phyloP scores from a whole-genome alignment of 2,113 vertebrate species.

The Papio anubis region DNA sequence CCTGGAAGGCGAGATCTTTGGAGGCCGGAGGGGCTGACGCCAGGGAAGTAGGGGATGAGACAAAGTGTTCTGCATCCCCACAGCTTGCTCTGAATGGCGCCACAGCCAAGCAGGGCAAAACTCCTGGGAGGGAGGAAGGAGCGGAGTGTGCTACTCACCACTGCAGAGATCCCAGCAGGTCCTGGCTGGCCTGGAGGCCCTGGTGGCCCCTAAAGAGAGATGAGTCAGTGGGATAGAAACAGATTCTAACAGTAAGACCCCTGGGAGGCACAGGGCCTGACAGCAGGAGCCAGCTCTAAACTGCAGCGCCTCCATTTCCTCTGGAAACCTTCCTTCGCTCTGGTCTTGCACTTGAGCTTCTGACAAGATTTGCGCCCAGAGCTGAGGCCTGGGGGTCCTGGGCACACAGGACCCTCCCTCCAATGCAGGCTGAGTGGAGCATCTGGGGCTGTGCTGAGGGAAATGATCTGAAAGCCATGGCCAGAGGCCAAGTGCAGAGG shows the following conservation, averaged over 20 bases:
- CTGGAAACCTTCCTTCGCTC: not conserved
- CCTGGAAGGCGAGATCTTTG: not conserved
- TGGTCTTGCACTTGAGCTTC: not conserved
- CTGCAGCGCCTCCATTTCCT: not conserved
- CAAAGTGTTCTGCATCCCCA: not conserved
- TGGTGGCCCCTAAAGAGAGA: constrained; percentile 86
- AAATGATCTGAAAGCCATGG: not conserved
- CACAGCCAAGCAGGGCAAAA: not conserved
- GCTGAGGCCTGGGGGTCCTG: not conserved
- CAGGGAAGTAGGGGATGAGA: not conserved
- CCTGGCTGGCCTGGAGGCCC: constrained; percentile 92
- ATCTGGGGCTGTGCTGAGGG: not conserved
- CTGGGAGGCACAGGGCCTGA: not conserved
- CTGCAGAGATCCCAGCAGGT: constrained; percentile 88
- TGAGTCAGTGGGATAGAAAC: not conserved
- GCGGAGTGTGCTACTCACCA: constrained; percentile 84
- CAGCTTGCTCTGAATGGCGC: not conserved
- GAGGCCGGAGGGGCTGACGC: not conserved
- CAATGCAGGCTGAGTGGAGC: accelerated
- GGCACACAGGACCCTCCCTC: not conserved
- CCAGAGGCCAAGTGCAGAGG: not conserved
- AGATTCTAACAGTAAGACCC: not conserved
- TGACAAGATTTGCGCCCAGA: not conserved
- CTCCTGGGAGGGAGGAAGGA: not conserved
- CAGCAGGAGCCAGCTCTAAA: not conserved